A percentile compares a stretch with the other conserved stretches of the same genome.
Conservation (phyloP, 2,113 vertebrate genomes). For the Arenaria interpres region DNA sequence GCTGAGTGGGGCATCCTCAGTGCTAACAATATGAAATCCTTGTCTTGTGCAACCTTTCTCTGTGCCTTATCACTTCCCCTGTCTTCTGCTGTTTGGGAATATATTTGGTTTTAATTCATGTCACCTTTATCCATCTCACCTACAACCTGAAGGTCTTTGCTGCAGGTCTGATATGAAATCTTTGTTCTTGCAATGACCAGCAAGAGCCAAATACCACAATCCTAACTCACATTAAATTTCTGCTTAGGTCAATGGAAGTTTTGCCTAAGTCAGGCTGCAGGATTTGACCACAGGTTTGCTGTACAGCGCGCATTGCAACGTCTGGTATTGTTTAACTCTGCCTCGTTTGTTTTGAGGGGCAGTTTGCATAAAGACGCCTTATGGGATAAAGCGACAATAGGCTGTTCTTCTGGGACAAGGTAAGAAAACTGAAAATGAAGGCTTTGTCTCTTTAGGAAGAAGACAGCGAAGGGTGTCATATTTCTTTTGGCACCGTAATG, state of each 20-base stretch:
- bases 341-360: neutral
- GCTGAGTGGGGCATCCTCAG: neutral
- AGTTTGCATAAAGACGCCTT: neutral
- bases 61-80: neutral
- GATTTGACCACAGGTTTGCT: neutral
- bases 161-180: neutral
- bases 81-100: neutral
- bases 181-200: neutral
- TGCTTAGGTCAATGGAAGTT: neutral
- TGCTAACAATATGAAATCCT: neutral
- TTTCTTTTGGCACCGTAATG: slow-evolving; percentile 1
- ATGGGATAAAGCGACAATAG: neutral
- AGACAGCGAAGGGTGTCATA: neutral
- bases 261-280: neutral
- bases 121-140: neutral
- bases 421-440: neutral
- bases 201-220: neutral
- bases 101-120: neutral
- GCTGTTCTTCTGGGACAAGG: neutral
- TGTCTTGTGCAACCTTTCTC: neutral
- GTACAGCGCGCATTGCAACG: rapidly evolving
- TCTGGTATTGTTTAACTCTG: neutral
- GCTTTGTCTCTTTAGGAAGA: neutral
- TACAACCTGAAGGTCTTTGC: neutral
- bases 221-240: neutral